phyloP scores from a whole-genome alignment of 2,797 vertebrate genomes.

The Diceros bicornis region DNA sequence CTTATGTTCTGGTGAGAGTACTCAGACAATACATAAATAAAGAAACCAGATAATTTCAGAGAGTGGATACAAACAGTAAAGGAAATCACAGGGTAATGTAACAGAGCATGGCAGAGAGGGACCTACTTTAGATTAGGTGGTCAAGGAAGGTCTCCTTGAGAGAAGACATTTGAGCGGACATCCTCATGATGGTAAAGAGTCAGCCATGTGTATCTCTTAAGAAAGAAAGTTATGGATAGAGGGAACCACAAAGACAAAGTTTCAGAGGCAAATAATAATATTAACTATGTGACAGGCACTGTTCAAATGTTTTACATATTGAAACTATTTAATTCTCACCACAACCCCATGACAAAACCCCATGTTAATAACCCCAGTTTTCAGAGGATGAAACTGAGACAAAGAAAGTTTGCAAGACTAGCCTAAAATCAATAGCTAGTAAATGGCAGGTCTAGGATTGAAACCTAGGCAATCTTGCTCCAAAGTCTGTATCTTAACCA shows the following conservation, averaged over 20 bases:
- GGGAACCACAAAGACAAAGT: background rate
- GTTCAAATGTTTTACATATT: slow-evolving; percentile 25
- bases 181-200: background rate
- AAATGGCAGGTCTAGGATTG: background rate
- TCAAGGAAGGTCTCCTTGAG: background rate
- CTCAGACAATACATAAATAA: background rate
- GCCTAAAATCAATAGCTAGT: background rate
- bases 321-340: slow-evolving; percentile 27
- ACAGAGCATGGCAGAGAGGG: background rate
- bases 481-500: background rate
- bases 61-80: background rate
- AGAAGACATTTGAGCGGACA: background rate
- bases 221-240: slow-evolving; percentile 51
- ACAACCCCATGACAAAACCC: background rate
- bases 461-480: slow-evolving; percentile 15
- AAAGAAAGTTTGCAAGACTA: slow-evolving; percentile 12
- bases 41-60: slow-evolving; percentile 33
- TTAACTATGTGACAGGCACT: background rate
- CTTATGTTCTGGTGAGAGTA: slow-evolving; percentile 11
- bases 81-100: background rate
- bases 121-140: background rate
- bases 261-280: slow-evolving; percentile 45
- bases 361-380: background rate
- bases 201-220: slow-evolving; percentile 23
- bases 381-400: slow-evolving; percentile 11